Evolutionary conservation across 2,113 vertebrate genomes (phyloP).

Genomic region (Proteles cristata): DNA sequence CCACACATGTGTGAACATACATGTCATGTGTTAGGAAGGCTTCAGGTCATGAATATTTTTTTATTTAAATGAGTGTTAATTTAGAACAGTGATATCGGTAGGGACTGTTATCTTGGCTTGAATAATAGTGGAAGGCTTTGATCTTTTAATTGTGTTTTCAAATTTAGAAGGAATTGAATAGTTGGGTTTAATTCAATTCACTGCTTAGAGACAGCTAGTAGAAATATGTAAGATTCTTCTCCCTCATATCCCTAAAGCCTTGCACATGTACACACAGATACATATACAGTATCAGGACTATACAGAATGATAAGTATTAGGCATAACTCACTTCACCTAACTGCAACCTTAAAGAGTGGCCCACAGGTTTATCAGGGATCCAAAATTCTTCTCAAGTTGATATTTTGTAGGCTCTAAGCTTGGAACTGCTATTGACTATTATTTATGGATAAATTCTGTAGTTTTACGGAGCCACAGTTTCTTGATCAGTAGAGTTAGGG

Average conservation of each 20-base stretch:
- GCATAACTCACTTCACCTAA: not conserved
- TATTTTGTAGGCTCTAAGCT: conserved; percentile 10
- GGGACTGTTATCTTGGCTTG: not conserved
- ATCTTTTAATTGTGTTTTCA: conserved; percentile 41
- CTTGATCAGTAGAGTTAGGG: not conserved
- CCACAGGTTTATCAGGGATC: not conserved
- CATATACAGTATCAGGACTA: not conserved
- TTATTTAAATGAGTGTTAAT: not conserved
- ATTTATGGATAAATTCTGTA: conserved; percentile 11
- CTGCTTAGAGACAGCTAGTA: not conserved
- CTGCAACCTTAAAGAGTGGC: not conserved
- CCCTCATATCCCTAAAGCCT: not conserved
- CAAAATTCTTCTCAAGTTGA: not conserved
- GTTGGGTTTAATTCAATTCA: conserved; percentile 14
- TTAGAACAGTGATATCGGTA: not conserved
- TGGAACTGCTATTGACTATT: not conserved
- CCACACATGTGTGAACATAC: not conserved
- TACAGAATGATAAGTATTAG: not conserved
- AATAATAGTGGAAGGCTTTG: conserved; percentile 24
- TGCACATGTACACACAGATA: not conserved
- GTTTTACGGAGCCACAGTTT: not conserved
- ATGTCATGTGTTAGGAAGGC: not conserved
- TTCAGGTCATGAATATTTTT: not conserved
- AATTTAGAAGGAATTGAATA: conserved; percentile 7
- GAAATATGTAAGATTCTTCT: not conserved